Conservation (phyloP, 2,113 vertebrate species). For the Cygnus buccinator region DNA sequence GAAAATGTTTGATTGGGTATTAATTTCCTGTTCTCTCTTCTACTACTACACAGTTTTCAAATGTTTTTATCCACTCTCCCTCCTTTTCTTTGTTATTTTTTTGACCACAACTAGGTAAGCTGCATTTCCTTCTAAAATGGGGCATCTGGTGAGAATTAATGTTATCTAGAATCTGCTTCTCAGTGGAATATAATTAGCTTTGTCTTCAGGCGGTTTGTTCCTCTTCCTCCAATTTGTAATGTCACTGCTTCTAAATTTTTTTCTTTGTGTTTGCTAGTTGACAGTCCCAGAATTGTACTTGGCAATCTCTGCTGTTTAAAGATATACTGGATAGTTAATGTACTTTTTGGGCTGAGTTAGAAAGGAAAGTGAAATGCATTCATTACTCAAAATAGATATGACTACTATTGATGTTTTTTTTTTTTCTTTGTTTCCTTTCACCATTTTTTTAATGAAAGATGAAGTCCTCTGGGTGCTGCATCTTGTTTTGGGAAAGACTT, state of each 20-base stretch:
- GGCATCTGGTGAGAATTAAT: slow-evolving; percentile 16
- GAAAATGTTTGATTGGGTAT: not conserved
- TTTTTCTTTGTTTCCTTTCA: not conserved
- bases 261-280: not conserved
- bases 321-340: not conserved
- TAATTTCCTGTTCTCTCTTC: not conserved
- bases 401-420: not conserved
- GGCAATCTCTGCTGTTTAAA: not conserved
- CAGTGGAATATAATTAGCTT: not conserved
- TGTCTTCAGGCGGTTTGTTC: not conserved
- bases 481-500: not conserved
- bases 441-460: not conserved
- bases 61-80: not conserved
- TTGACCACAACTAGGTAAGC: not conserved
- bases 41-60: not conserved
- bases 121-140: not conserved
- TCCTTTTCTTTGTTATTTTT: not conserved
- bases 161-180: slow-evolving; percentile 10
- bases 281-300: not conserved
- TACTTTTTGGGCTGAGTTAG: not conserved
- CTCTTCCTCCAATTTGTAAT: not conserved
- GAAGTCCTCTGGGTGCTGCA: not conserved
- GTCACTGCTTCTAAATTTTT: not conserved
- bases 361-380: not conserved
- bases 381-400: not conserved